phyloP scores from a whole-genome alignment of 2,888 invertebrate species.

The Silvanus unidentatus region DNA sequence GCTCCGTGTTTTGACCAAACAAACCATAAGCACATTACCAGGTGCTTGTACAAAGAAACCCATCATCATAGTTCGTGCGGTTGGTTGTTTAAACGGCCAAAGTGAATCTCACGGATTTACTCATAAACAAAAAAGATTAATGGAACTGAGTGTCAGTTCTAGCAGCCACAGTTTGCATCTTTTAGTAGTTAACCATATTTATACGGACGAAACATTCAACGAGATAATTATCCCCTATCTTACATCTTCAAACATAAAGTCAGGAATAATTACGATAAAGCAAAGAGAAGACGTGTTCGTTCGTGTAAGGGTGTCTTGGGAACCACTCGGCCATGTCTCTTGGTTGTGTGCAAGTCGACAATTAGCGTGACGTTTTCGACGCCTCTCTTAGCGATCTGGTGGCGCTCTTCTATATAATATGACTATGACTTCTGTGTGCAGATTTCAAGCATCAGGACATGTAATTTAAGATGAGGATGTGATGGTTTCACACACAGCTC shows the following conservation, averaged over 20 bases:
- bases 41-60: no score
- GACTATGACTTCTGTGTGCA: neutral
- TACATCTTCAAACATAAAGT: slow-evolving; percentile 18
- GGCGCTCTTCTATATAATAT: neutral
- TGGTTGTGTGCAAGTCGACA: slow-evolving; percentile 12
- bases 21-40: no score
- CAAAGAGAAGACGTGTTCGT: slow-evolving; percentile 18
- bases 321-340: slow-evolving; percentile 16
- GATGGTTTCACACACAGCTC: slow-evolving; percentile 12
- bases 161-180: slow-evolving; percentile 8
- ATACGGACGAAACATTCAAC: slow-evolving; percentile 19
- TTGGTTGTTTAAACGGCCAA: no score
- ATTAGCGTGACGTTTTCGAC: slow-evolving; percentile 16
- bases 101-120: no score
- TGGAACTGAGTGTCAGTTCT: slow-evolving; percentile 3
- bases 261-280: slow-evolving; percentile 24
- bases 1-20: no score
- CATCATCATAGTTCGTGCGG: no score
- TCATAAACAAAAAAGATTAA: neutral
- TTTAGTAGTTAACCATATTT: slow-evolving; percentile 4
- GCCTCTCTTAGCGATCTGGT: neutral
- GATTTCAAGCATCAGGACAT: neutral
- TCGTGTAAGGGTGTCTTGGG: slow-evolving; percentile 14
- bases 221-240: slow-evolving; percentile 23
- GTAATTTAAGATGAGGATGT: neutral